A percentile compares a stretch with the other conserved stretches of the same genome.
Evolutionary conservation across 2,888 invertebrate species (phyloP).

Genomic region (Agrenia bidenticulata): DNA sequence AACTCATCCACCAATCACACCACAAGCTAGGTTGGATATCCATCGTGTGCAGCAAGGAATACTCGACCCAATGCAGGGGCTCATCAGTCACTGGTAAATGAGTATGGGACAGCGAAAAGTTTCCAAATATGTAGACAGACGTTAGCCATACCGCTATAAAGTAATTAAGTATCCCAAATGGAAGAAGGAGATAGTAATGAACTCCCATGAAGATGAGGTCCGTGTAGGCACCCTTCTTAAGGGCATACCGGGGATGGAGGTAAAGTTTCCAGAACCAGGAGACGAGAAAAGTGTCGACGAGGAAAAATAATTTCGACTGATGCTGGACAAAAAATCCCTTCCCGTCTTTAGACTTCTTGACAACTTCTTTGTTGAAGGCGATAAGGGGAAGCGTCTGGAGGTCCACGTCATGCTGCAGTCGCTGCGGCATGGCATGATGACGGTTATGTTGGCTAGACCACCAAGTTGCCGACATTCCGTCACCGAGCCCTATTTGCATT

Average conservation of each 20-base stretch:
- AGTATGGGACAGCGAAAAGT: slow-evolving; percentile 51
- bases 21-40: slow-evolving; percentile 3
- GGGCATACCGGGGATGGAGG: slow-evolving; percentile 46
- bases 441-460: slow-evolving; percentile 45
- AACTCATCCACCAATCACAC: no score
- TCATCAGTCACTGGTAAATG: slow-evolving; percentile 44
- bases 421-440: slow-evolving; percentile 53
- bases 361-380: slow-evolving; percentile 49
- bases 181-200: slow-evolving; percentile 46
- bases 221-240: slow-evolving; percentile 35
- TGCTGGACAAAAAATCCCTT: slow-evolving; percentile 48
- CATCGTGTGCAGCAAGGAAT: neutral
- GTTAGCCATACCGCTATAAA: slow-evolving; percentile 49
- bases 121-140: slow-evolving; percentile 51
- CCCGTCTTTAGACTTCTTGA: slow-evolving; percentile 44
- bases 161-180: slow-evolving; percentile 45
- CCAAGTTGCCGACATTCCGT: slow-evolving; percentile 48
- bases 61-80: slow-evolving; percentile 43
- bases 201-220: slow-evolving; percentile 47
- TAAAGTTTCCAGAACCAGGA: slow-evolving; percentile 50
- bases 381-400: slow-evolving; percentile 48
- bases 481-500: slow-evolving; percentile 36
- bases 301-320: slow-evolving; percentile 47
- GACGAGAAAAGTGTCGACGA: slow-evolving; percentile 49
- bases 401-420: slow-evolving; percentile 49